Evolutionary conservation across 2,113 vertebrate genomes (phyloP), one percentile per base, ranked within the genome.

Genomic region (Pygoscelis adeliae): DNA sequence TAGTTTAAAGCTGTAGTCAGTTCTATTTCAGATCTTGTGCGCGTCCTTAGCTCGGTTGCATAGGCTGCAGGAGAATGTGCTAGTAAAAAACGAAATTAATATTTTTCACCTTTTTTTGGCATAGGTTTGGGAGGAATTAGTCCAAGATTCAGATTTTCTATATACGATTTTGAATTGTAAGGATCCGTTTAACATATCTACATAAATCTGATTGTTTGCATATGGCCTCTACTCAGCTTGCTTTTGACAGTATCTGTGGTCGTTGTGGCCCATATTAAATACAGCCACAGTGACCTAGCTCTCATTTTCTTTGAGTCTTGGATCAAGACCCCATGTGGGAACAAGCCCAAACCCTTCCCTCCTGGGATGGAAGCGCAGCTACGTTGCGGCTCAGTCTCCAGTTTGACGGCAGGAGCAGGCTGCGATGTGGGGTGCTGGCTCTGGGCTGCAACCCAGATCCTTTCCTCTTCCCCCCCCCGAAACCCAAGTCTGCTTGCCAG

Each of bases 401-500:
- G 56, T 9, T 20, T 0, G 3, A 29, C 21, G 25, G 46, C n/a
- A 63, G 46, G 34, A 82, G 26, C 38, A 7, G 19, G 22, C 55
- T 70, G 73, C 1, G 1, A 29, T 5, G 2, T 62, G 78, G 21
- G 25, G 36, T 58, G 55, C 49, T 70, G 81, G 6, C n/a, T 89
- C 14, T 30, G 38, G 49, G 27, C 32, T 87, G 38, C n/a, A 59
- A 34, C 47, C 50, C 50, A 53, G 15, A 17, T 67, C 42, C 27
- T 89, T 42, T 23, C 40, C 8, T 81, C 3, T 40, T 61, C 46
- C 10, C n/a, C 11, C 11, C 32, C 42, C 42, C 42, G 46, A 94
- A 53, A 0, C 6, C 36, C 42, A 44, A 32, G 13, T n/a, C 11
- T 11, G 8, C 44, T 30, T 30, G 66, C 26, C 2, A 0, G 5